A percentile compares a stretch with the other conserved stretches of the same genome.
phyloP scores from a whole-genome alignment of 2,113 vertebrate species.

The Syngnathus typhle region DNA sequence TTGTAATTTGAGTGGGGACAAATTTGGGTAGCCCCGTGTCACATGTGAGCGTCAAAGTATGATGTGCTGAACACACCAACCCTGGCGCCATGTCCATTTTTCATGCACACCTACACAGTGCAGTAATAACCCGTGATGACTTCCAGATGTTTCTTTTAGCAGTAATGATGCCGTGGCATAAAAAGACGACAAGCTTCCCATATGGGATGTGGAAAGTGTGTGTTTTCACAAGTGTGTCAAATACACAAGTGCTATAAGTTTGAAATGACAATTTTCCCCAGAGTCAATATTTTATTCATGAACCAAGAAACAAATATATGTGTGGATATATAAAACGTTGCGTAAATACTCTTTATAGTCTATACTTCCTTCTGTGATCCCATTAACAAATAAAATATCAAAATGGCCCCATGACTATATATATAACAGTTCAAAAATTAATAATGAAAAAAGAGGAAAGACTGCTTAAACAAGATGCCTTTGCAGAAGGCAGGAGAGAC shows the following conservation, averaged over 20 bases:
- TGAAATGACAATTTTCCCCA: constrained; percentile 33
- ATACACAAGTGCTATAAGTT: neutral
- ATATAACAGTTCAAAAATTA: constrained; percentile 99
- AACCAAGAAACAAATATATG: constrained; percentile 79
- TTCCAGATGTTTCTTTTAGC: constrained; percentile 54
- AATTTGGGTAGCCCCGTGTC: constrained; percentile 76
- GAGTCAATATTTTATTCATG: constrained; percentile 75
- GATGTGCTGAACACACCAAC: constrained; percentile 68
- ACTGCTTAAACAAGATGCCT: constrained; percentile 73
- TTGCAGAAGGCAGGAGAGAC: constrained; percentile 86
- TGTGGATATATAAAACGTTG: constrained; percentile 82
- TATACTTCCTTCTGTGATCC: constrained; percentile 82
- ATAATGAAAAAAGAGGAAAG: constrained; percentile 77
- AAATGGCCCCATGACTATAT: constrained; percentile 92
- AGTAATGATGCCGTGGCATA: constrained; percentile 20
- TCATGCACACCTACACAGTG: constrained; percentile 78
- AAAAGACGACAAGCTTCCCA: constrained; percentile 38
- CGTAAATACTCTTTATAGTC: constrained; percentile 99
- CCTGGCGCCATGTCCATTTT: constrained; percentile 73
- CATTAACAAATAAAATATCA: constrained; percentile 73
- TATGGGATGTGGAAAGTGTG: neutral
- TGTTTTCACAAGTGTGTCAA: neutral
- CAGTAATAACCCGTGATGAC: constrained; percentile 45
- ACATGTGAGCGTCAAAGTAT: constrained; percentile 74
- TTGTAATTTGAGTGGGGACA: constrained; percentile 19